Percentiles rank a stretch among this genome's conserved stretches.
Conservation (phyloP, 1,140 invertebrate species). For the Caenorhabditis remanei region DNA sequence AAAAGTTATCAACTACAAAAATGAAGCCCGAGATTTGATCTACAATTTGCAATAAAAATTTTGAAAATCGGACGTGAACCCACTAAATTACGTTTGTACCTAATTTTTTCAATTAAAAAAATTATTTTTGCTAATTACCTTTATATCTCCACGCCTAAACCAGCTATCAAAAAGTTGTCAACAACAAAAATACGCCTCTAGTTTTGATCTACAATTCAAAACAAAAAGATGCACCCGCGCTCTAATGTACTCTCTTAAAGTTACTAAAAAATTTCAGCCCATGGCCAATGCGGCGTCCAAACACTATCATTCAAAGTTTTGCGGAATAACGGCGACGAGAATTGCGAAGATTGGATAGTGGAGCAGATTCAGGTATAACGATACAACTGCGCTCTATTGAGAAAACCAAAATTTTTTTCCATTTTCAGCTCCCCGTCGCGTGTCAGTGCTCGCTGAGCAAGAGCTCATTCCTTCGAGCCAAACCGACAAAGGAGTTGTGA, state of each 20-base stretch:
- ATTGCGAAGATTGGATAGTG: slow-evolving; percentile 59
- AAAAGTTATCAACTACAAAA: too few species aligned
- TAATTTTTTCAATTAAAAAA: too few species aligned
- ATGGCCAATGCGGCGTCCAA: slow-evolving; percentile 50
- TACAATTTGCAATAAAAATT: too few species aligned
- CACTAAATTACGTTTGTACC: too few species aligned
- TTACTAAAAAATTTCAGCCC: slow-evolving; percentile 18
- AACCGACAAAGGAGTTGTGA: slow-evolving; percentile 22
- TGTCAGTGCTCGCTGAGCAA: slow-evolving; percentile 59
- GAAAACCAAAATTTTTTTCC: background rate
- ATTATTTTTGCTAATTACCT: too few species aligned
- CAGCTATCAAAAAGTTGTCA: too few species aligned
- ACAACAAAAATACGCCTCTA: too few species aligned
- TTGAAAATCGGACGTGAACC: too few species aligned
- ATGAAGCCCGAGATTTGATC: too few species aligned
- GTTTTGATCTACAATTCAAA: background rate
- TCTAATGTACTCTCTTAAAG: too few species aligned
- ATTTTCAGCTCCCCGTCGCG: slow-evolving; percentile 54
- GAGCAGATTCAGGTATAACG: slow-evolving; percentile 52
- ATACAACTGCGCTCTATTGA: background rate
- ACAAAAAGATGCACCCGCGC: too few species aligned
- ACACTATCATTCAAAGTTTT: slow-evolving; percentile 57
- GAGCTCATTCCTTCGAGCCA: slow-evolving; percentile 47
- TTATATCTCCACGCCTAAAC: too few species aligned
- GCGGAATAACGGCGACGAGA: slow-evolving; percentile 45